Evolutionary conservation across 2,888 invertebrate genomes (phyloP), one percentile per base, ranked within the genome.

Genomic region (Macrosiphum euphorbiae): DNA sequence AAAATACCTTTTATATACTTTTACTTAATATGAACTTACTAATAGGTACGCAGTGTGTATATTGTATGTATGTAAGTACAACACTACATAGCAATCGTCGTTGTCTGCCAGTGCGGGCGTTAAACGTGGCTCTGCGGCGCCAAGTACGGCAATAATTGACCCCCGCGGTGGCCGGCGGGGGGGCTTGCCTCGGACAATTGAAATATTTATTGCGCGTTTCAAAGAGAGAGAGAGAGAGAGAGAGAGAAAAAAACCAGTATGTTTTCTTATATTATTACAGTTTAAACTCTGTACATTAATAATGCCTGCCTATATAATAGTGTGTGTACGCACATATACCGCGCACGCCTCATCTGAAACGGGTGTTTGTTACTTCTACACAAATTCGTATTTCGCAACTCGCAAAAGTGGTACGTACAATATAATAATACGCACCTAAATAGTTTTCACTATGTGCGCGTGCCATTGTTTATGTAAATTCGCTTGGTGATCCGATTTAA

Each of bases 241-340:
- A n/a, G n/a, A n/a, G n/a, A n/a, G n/a, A 78, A 78, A 78, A 35
- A 78, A n/a, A 86, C 86, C 85, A 5, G 47, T 28, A 47, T 52
- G 16, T 52, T 20, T 88, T 88, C 20, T 47, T 89, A 28, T 50
- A 28, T 47, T 26, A 50, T 13, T 90, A n/a, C 61, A n/a, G 28
- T 90, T 90, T 67, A 67, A 90, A 90, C 90, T 67, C 61, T 78
- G 90, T 47, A 61, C 47, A 89, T 61, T 47, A 90, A 90, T 78
- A 78, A 47, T 86, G 58, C 61, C 61, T 47, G 47, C 58, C 61
- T n/a, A 10, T 47, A 28, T 24, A 16, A 52, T 88, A 87, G 16
- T 41, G 26, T 41, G 26, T 88, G 41, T 44, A 41, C 20, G 35
- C 35, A 88, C 20, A 50, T n/a, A 20, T 50, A 20, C 50, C 41